Evolutionary conservation across 2,888 invertebrate genomes (phyloP).

Genomic region (Ornithoptera priamus): DNA sequence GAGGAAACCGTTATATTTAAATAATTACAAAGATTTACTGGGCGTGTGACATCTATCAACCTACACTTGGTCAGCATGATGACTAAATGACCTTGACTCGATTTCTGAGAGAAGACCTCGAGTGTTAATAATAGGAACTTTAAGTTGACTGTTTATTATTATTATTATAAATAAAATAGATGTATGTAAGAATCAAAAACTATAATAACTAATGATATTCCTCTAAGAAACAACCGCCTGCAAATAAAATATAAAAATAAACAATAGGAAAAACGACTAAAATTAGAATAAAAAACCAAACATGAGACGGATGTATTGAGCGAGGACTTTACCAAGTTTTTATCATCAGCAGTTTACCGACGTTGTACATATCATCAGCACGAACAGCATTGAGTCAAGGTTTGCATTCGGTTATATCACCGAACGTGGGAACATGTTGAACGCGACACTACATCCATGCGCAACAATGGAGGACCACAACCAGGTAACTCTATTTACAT

Average conservation of each 20-base stretch:
- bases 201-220: background rate
- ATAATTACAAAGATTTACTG: too few relatives aligned
- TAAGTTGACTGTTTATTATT: too few relatives aligned
- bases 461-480: background rate
- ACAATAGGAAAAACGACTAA: background rate
- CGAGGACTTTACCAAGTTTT: background rate
- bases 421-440: constrained; percentile 27
- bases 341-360: background rate
- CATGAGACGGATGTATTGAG: background rate
- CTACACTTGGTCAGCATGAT: too few relatives aligned
- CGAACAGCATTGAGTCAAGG: constrained; percentile 8
- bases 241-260: background rate
- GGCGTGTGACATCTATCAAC: too few relatives aligned
- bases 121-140: too few relatives aligned
- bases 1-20: too few relatives aligned
- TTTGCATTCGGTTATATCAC: constrained; percentile 41
- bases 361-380: background rate
- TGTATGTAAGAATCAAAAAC: too few relatives aligned
- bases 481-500: background rate
- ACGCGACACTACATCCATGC: background rate
- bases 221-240: background rate
- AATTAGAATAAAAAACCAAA: constrained; percentile 1
- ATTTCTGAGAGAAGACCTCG: too few relatives aligned
- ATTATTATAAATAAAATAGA: too few relatives aligned
- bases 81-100: too few relatives aligned